These are phyloP conservation scores for Elachura formosa DNA, from an alignment of 2,113 vertebrate genomes.

Conservation along the genomic window DNA sequence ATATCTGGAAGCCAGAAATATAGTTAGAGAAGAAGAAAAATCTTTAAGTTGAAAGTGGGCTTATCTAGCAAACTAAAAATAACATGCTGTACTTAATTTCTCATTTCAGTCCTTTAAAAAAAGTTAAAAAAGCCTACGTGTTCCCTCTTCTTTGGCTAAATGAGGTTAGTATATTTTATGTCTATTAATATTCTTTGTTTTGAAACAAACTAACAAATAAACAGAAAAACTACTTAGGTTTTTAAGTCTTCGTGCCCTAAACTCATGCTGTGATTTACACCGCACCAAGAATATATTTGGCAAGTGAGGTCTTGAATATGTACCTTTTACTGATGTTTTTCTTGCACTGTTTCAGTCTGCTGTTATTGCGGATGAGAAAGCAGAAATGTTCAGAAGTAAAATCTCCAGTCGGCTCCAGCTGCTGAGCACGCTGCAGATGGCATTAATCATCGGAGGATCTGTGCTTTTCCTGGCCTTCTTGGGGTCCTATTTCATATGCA, in stretches of 20 bases:
- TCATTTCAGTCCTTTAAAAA: constrained; percentile 77
- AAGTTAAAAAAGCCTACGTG: constrained; percentile 73
- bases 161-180: constrained; percentile 79
- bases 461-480: constrained; percentile 71
- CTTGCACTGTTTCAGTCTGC: constrained; percentile 77
- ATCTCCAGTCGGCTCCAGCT: constrained; percentile 70
- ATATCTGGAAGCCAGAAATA: not conserved
- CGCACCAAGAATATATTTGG: not conserved
- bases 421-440: constrained; percentile 70
- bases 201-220: not conserved
- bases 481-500: constrained; percentile 67
- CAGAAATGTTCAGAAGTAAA: constrained; percentile 77
- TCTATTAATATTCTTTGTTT: not conserved
- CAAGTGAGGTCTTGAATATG: not conserved
- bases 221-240: fast-evolving
- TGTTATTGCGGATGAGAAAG: constrained; percentile 79
- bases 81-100: not conserved
- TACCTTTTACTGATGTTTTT: not conserved
- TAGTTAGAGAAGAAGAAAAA: not conserved
- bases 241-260: not conserved
- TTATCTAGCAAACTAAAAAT: not conserved
- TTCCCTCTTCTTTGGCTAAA: constrained; percentile 92
- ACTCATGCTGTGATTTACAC: not conserved
- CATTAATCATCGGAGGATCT: constrained; percentile 69
- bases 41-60: not conserved